Evolutionary conservation across 2,888 invertebrate genomes (phyloP).

Genomic region (Melinopterus prodromus): DNA sequence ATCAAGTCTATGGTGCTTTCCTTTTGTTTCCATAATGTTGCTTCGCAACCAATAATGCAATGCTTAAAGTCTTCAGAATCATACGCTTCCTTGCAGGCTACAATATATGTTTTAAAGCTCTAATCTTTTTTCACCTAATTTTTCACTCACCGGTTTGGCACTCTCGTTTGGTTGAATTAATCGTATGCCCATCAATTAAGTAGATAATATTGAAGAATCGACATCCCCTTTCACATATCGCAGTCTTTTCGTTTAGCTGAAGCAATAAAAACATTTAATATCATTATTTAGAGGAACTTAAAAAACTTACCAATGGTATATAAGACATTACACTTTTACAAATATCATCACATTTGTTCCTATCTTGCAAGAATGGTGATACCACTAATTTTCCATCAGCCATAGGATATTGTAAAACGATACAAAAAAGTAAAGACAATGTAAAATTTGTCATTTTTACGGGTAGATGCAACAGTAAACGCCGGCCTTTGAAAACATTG

Average conservation of each 20-base stretch:
- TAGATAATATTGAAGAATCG: slow-evolving; percentile 49
- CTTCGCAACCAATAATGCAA: slow-evolving; percentile 50
- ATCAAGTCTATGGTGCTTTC: neutral
- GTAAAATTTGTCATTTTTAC: slow-evolving; percentile 4
- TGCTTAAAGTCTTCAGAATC: slow-evolving; percentile 41
- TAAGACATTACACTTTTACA: neutral
- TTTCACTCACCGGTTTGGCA: slow-evolving; percentile 50
- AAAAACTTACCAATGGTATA: neutral
- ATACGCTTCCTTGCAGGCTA: slow-evolving; percentile 51
- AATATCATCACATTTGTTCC: neutral
- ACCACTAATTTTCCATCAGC: neutral
- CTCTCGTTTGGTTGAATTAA: slow-evolving; percentile 35
- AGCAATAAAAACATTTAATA: neutral
- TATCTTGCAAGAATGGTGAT: neutral
- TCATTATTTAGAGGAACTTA: neutral
- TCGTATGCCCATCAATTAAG: neutral
- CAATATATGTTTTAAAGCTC: slow-evolving; percentile 32
- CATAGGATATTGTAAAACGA: neutral
- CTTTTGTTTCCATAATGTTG: slow-evolving; percentile 44
- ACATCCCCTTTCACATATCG: slow-evolving; percentile 52
- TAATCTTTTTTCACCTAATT: neutral
- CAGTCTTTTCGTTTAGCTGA: slow-evolving; percentile 45
- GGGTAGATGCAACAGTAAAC: neutral
- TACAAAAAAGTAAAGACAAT: neutral
- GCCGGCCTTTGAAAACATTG: neutral